A percentile compares a stretch with the other conserved stretches of the same genome.
Conservation (phyloP, 2,113 vertebrate genomes). For the Emydocephalus ijimae region DNA sequence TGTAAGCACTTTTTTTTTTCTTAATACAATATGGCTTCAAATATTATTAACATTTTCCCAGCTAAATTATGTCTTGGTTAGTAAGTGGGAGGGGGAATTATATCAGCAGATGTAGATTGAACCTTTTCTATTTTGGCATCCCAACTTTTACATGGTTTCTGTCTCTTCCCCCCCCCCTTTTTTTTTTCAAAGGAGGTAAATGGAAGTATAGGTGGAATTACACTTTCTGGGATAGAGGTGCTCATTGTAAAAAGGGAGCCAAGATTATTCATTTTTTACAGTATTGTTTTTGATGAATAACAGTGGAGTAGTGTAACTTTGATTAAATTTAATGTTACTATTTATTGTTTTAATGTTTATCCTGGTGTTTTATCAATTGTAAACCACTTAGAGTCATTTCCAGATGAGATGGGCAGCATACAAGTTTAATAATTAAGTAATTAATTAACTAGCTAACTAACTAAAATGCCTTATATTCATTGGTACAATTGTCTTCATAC, state of each 20-base stretch:
- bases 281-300: neutral
- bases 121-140: neutral
- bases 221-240: neutral
- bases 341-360: neutral
- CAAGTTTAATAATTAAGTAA: no score
- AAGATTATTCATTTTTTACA: neutral
- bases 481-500: neutral
- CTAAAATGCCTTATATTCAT: neutral
- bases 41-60: neutral
- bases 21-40: neutral
- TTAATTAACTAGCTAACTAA: neutral
- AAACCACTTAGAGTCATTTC: neutral
- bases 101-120: neutral
- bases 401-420: neutral
- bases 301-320: neutral
- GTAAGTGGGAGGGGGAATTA: neutral
- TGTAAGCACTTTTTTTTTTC: neutral
- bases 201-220: neutral
- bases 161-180: no score
- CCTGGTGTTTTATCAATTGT: neutral
- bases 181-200: neutral
- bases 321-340: neutral
- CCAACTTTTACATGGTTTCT: neutral
- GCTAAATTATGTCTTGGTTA: neutral
- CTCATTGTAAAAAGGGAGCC: neutral